phyloP scores from a whole-genome alignment of 1,140 invertebrate species.

The Neodiprion lecontei region DNA sequence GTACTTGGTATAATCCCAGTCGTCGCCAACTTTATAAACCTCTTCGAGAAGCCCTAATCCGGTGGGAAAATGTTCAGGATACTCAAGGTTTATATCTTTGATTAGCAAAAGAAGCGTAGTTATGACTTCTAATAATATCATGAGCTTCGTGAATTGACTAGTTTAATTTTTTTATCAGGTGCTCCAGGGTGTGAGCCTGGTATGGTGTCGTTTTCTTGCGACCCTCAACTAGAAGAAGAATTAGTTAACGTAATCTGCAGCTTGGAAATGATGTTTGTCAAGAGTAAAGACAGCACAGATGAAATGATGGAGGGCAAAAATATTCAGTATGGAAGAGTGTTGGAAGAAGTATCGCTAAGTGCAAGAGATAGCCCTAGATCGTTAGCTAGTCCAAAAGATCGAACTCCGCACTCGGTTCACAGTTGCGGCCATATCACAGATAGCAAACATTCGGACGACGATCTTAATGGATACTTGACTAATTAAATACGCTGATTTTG shows the following conservation, averaged over 20 bases:
- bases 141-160: background rate
- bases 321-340: background rate
- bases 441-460: constrained; percentile 5
- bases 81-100: constrained; percentile 20
- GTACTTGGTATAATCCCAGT: constrained; percentile 13
- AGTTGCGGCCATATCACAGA: constrained; percentile 11
- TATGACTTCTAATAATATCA: background rate
- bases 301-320: background rate
- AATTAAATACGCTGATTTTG: background rate
- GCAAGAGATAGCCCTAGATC: background rate
- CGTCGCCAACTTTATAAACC: constrained; percentile 15
- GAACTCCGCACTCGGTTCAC: constrained; percentile 8
- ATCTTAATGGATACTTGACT: constrained; percentile 7
- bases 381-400: background rate
- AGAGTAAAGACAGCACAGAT: background rate
- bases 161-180: background rate
- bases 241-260: constrained; percentile 18
- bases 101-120: background rate
- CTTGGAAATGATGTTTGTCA: constrained; percentile 16
- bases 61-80: constrained; percentile 23
- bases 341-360: background rate
- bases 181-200: constrained; percentile 25
- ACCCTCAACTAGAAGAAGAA: constrained; percentile 24
- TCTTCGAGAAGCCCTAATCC: constrained; percentile 20
- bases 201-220: constrained; percentile 19